Base-by-base conservation (phyloP, 2,797 vertebrate genomes). In the Eupleurogrammus muticus region DNA sequence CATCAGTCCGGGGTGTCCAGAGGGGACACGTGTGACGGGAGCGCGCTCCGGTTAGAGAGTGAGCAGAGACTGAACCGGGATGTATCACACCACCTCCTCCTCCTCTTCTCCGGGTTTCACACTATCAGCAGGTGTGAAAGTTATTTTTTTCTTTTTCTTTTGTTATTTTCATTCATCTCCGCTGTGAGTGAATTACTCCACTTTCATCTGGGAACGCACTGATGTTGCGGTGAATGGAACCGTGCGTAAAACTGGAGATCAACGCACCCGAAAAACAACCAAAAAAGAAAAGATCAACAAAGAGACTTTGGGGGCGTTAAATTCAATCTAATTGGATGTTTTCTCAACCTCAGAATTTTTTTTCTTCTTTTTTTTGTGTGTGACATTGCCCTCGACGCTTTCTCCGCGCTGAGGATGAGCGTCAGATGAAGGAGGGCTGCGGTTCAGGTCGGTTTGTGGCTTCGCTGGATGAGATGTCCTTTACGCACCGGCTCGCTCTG, bases 391-490 rank as follows among this genome's bases (percentile, higher is more conserved):
- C 13, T 10, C 28, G 49, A n/a, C 73, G 66, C 66, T 79, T 3
- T 73, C n/a, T 53, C 71, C 48, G 38, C 1, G 46, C 16, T 9
- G 54, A 69, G 53, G 75, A 75, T 75, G 75, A 53, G 20, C 3
- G 34, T n/a, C 66, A 52, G 72, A 55, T 81, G 66, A 78, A 23
- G 75, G 40, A 44, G 78, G 44, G 54, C 46, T n/a, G 34, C 65
- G 19, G 61, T 9, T 48, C 56, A 68, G 79, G 64, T 65, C 75
- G 55, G 35, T 49, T 54, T 13, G 8, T 50, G 44, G 48, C 61
- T 48, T 24, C 28, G 50, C 51, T 48, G 73, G 80, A 78, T 64
- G 83, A 81, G 63, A 81, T 64, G 85, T 40, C 60, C 56, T 73
- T 65, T 38, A 79, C 81, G 67, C 87, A 68, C 32, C 66, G 47